These are phyloP conservation scores for Aphaenogaster ashmeadi DNA, from an alignment of 1,140 invertebrate species.

Conservation along the genomic window DNA sequence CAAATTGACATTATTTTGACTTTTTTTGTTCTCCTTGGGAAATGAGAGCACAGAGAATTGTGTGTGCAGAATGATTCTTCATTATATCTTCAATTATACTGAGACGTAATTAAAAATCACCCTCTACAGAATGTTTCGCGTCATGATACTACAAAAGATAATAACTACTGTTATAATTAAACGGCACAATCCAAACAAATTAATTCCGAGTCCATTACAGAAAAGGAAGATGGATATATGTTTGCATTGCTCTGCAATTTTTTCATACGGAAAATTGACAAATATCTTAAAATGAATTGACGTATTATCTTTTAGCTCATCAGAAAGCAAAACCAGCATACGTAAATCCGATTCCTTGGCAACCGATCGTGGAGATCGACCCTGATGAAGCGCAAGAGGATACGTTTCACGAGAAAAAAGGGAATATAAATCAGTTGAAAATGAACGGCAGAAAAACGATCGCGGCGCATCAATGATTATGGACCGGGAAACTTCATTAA, in stretches of 20 bases:
- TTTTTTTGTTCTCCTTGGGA: no score
- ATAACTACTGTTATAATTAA: not conserved
- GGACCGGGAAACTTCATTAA: conserved; percentile 4
- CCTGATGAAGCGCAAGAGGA: conserved; percentile 64
- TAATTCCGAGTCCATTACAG: not conserved
- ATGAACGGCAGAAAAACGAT: conserved; percentile 62
- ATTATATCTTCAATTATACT: no score
- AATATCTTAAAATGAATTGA: not conserved
- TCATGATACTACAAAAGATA: not conserved
- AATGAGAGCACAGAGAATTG: not conserved
- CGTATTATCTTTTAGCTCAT: conserved; percentile 78
- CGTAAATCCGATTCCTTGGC: conserved; percentile 84
- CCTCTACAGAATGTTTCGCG: no score
- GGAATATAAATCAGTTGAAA: conserved; percentile 42
- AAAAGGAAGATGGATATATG: not conserved
- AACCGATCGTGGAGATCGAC: conserved; percentile 72
- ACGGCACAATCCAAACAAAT: not conserved
- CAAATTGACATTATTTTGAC: no score
- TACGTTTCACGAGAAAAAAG: conserved; percentile 28
- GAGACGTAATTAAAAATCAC: no score
- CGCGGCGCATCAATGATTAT: conserved; percentile 57
- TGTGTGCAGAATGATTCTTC: no score
- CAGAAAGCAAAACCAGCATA: conserved; percentile 83
- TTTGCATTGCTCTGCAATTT: not conserved
- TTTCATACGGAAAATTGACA: not conserved